Evolutionary conservation across 2,113 vertebrate genomes (phyloP).

Genomic region (Peromyscus polionotus): DNA sequence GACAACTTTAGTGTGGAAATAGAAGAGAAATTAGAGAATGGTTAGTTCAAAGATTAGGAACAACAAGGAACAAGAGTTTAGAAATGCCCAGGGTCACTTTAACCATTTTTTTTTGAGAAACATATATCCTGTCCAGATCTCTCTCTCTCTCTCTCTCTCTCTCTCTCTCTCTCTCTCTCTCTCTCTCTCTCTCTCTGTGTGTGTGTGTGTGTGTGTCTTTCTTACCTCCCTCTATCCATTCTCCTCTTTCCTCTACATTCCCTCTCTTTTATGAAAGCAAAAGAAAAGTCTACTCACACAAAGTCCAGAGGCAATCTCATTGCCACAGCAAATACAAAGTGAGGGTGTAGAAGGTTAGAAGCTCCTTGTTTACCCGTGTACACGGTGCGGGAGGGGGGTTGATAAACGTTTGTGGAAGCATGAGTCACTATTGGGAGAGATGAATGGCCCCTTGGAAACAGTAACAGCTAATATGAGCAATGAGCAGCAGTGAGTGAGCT

Average conservation of each 20-base stretch:
- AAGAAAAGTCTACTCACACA: neutral
- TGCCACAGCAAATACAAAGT: neutral
- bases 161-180: neutral
- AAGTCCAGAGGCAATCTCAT: neutral
- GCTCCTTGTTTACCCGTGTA: neutral
- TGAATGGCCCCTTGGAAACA: neutral
- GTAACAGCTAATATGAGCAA: neutral
- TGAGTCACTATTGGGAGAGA: neutral
- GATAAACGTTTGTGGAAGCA: neutral
- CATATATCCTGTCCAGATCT: neutral
- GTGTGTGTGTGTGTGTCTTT: too few relatives aligned
- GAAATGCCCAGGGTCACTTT: neutral
- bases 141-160: neutral
- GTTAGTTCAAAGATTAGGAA: neutral
- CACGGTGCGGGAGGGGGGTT: neutral
- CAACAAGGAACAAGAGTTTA: neutral
- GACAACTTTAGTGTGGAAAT: neutral
- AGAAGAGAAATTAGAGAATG: neutral
- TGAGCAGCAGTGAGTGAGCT: too few relatives aligned
- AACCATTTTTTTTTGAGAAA: slow-evolving; percentile 4
- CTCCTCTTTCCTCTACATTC: neutral
- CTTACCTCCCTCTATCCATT: too few relatives aligned
- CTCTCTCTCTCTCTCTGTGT: neutral
- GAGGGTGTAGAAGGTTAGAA: neutral
- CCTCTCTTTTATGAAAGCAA: neutral